A percentile compares a stretch with the other conserved stretches of the same genome.
Evolutionary conservation across 2,888 invertebrate genomes (phyloP).

Genomic region (Bursaphelenchus okinawaensis): DNA sequence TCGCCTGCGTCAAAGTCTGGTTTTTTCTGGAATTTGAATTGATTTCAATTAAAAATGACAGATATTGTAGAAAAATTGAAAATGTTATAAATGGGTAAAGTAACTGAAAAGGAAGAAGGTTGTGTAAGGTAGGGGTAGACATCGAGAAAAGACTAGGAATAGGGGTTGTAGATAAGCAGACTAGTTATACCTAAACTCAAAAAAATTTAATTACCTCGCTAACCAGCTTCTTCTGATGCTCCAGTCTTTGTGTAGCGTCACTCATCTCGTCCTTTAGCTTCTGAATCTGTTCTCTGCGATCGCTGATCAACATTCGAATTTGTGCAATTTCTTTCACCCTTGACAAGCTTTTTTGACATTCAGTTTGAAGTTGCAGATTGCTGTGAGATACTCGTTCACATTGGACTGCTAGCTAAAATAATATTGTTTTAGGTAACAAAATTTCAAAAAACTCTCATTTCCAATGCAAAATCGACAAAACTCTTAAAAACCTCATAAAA

Average conservation of each 20-base stretch:
- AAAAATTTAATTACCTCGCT: slow-evolving; percentile 22
- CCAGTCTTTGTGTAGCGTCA: slow-evolving; percentile 28
- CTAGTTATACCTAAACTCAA: no score
- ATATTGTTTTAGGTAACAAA: background rate
- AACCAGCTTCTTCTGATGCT: slow-evolving; percentile 30
- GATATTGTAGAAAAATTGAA: slow-evolving; percentile 10
- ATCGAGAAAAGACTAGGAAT: background rate
- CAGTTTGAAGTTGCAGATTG: slow-evolving; percentile 48
- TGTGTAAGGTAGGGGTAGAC: background rate
- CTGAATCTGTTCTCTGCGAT: slow-evolving; percentile 21
- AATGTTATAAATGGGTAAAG: background rate
- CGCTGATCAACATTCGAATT: slow-evolving; percentile 33
- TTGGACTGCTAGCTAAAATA: slow-evolving; percentile 44
- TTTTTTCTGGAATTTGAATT: slow-evolving; percentile 22
- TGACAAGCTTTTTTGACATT: slow-evolving; percentile 34
- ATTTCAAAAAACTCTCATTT: no score
- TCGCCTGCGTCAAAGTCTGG: slow-evolving; percentile 70
- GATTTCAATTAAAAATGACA: background rate
- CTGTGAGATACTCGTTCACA: slow-evolving; percentile 54
- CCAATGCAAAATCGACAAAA: slow-evolving; percentile 9
- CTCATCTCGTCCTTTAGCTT: slow-evolving; percentile 32
- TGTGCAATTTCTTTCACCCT: slow-evolving; percentile 41
- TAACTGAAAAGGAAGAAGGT: background rate
- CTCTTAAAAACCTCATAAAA: no score
- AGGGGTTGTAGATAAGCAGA: background rate